These are phyloP conservation scores for Cacatua alba DNA, from an alignment of 2,113 vertebrate genomes.

Conservation along the genomic window DNA sequence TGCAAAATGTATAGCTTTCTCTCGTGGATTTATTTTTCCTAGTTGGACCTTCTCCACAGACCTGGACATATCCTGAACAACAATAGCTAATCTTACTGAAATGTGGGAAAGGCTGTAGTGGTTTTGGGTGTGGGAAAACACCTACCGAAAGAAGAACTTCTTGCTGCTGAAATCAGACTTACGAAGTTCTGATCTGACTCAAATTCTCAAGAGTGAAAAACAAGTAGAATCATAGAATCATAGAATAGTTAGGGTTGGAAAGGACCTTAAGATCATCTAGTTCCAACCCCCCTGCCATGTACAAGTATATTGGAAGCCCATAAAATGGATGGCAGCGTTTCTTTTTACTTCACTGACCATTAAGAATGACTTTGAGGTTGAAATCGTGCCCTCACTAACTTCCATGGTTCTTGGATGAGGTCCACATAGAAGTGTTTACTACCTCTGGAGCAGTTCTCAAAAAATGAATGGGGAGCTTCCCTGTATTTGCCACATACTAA, in stretches of 20 bases:
- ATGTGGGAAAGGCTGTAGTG: constrained; percentile 9
- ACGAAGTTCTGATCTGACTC: background rate
- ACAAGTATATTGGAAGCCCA: background rate
- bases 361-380: background rate
- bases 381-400: background rate
- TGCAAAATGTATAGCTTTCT: constrained; percentile 49
- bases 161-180: background rate
- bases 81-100: background rate
- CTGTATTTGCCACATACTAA: background rate
- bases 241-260: too few relatives aligned
- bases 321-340: background rate
- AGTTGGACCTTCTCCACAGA: constrained; percentile 13
- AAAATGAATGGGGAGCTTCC: background rate
- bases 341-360: background rate
- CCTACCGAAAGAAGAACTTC: background rate
- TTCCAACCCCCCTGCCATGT: too few relatives aligned
- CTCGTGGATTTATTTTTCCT: constrained; percentile 12
- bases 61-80: background rate
- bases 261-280: too few relatives aligned
- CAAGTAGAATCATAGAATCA: too few relatives aligned
- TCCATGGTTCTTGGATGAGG: background rate
- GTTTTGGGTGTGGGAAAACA: constrained; percentile 35
- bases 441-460: background rate
- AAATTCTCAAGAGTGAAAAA: background rate
- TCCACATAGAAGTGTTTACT: background rate